Base-by-base conservation (phyloP, 1,140 invertebrate genomes). In the Danaus plexippus region DNA sequence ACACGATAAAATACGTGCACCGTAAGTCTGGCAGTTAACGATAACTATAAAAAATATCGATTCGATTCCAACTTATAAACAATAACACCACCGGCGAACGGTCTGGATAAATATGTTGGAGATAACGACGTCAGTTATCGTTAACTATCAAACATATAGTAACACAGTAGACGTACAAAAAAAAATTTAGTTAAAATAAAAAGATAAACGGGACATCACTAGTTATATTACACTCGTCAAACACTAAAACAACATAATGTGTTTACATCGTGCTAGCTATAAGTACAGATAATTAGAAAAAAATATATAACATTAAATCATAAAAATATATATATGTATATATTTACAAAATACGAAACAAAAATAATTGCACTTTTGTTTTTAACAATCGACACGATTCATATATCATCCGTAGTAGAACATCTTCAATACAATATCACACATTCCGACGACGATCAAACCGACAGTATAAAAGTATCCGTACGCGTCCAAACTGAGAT, bases 301-400 rank as follows among this genome's bases (percentile, higher is more conserved):
- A 52, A 41, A 55, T 48, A 43, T 15, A 15, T 15, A 15, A 15
- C 15, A 15, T 15, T 15, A 15, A 15, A 15, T 1, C 15, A 61
- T 61, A 47, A 52, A 55, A 54, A 54, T 51, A 61, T 56, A 61
- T 52, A 59, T 54, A 56, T 61, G 55, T 45, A 49, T 68, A 61
- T 74, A 77, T 71, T 68, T 74, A 69, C 69, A 75, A 53, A 55
- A 47, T 56, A 59, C 11, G 1, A 63, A 61, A 64, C 51, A 66
- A 58, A 67, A 57, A 63, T 64, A 71, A 73, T 68, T 70, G 69
- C 67, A 68, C 71, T 66, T 72, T 60, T 49, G 40, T 56, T 60
- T 64, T 54, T 59, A 61, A 54, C 32, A 57, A 61, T 47, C 46
- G n/a, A 59, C 50, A 50, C 45, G 13, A 45, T 53, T 56, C 47